Evolutionary conservation across 2,113 vertebrate species (phyloP).

Genomic region (Strix aluco): DNA sequence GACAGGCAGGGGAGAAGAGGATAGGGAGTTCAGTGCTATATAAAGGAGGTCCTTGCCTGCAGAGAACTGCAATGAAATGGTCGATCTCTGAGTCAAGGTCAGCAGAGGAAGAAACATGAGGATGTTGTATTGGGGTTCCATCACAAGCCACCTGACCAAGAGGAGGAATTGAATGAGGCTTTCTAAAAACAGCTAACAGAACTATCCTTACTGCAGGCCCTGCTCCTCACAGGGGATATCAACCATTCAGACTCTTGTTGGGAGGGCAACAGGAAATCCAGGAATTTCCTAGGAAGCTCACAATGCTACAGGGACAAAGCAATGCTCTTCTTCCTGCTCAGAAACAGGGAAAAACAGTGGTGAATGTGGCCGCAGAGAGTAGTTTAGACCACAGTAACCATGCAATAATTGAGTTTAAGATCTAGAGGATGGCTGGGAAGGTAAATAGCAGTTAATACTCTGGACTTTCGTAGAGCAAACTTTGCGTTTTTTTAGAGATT

Average conservation of each 20-base stretch:
- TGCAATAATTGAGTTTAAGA: neutral
- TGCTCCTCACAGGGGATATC: neutral
- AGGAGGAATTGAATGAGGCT: neutral
- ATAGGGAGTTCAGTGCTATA: neutral
- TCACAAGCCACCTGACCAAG: neutral
- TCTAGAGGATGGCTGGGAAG: neutral
- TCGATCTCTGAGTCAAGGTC: neutral
- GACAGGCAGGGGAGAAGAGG: neutral
- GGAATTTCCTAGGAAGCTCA: neutral
- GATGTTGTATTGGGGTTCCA: neutral
- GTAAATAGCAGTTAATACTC: neutral
- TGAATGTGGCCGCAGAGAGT: neutral
- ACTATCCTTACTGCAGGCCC: neutral
- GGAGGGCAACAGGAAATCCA: neutral
- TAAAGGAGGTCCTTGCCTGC: neutral
- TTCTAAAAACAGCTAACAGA: neutral
- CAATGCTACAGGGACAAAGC: neutral
- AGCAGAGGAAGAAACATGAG: neutral
- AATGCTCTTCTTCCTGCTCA: neutral
- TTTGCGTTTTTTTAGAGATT: neutral
- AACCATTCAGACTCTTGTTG: neutral
- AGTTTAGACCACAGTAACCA: neutral
- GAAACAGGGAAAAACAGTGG: neutral
- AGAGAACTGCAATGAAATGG: neutral
- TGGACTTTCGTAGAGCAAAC: neutral